Evolutionary conservation across 2,113 vertebrate species (phyloP).

Genomic region (Heterotis niloticus): DNA sequence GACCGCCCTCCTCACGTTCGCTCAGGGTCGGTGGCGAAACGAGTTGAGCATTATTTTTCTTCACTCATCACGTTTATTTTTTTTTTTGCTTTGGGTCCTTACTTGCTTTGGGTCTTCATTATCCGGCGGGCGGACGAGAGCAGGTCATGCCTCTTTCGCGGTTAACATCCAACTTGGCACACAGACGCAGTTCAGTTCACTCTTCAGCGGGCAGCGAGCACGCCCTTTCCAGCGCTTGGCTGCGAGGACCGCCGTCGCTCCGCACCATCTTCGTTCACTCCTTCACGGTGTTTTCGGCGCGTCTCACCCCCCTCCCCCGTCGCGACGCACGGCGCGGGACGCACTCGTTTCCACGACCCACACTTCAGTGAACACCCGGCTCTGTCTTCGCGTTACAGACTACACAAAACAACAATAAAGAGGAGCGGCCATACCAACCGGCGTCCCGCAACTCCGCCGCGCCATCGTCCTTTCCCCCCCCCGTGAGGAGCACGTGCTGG

Average conservation of each 20-base stretch:
- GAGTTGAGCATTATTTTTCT: not conserved
- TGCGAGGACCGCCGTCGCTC: too few species aligned
- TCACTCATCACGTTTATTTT: not conserved
- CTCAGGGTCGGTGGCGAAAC: not conserved
- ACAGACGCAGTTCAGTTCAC: too few species aligned
- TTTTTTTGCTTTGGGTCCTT: not conserved
- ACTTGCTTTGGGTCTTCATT: not conserved
- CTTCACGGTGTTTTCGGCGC: too few species aligned
- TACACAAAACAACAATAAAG: too few species aligned
- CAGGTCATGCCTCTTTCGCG: not conserved
- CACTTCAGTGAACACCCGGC: not conserved
- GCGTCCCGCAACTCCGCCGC: not conserved
- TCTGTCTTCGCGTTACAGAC: too few species aligned
- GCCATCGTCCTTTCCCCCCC: not conserved
- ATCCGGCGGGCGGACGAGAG: not conserved
- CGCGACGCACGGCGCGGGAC: too few species aligned
- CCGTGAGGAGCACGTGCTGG: conserved; percentile 11
- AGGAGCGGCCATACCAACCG: too few species aligned
- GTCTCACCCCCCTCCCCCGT: too few species aligned
- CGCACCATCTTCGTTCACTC: too few species aligned
- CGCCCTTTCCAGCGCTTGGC: too few species aligned
- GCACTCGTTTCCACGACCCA: not conserved
- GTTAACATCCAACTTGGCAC: too few species aligned
- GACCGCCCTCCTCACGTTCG: not conserved
- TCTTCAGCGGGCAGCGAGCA: too few species aligned